Evolutionary conservation across 2,888 invertebrate species (phyloP).

Genomic region (Melieria picta): DNA sequence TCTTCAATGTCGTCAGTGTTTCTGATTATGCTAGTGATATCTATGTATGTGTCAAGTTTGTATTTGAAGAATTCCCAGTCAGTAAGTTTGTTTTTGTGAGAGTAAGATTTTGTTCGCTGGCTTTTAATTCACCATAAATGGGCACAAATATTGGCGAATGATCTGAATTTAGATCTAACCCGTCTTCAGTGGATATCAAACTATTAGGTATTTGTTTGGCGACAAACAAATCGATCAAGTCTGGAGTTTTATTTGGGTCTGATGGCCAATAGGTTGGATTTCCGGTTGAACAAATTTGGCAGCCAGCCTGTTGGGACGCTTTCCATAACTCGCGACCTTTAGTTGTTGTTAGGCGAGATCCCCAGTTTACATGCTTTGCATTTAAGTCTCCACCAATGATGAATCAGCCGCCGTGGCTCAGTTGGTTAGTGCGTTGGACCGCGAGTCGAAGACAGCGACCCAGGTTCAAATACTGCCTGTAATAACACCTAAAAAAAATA

Average conservation of each 20-base stretch:
- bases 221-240: conserved; percentile 4
- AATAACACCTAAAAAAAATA: too few species aligned
- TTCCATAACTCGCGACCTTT: conserved; percentile 9
- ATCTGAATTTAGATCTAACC: not conserved
- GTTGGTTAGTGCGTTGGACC: too few species aligned
- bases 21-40: too few species aligned
- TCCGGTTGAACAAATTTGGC: not conserved
- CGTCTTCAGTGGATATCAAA: not conserved
- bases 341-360: conserved; percentile 16
- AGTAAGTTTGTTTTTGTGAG: not conserved
- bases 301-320: not conserved
- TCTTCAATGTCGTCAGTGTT: not conserved
- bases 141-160: not conserved
- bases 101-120: not conserved
- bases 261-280: conserved; percentile 18
- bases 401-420: too few species aligned
- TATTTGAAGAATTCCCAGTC: not conserved
- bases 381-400: too few species aligned
- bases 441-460: too few species aligned
- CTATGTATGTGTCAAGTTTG: not conserved
- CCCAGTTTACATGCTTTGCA: conserved; percentile 5
- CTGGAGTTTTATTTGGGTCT: conserved; percentile 2
- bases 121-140: not conserved
- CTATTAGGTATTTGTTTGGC: not conserved
- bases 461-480: too few species aligned